A percentile compares a stretch with the other conserved stretches of the same genome.
phyloP scores from a whole-genome alignment of 2,888 invertebrate genomes.

The Nomada lathburiana region DNA sequence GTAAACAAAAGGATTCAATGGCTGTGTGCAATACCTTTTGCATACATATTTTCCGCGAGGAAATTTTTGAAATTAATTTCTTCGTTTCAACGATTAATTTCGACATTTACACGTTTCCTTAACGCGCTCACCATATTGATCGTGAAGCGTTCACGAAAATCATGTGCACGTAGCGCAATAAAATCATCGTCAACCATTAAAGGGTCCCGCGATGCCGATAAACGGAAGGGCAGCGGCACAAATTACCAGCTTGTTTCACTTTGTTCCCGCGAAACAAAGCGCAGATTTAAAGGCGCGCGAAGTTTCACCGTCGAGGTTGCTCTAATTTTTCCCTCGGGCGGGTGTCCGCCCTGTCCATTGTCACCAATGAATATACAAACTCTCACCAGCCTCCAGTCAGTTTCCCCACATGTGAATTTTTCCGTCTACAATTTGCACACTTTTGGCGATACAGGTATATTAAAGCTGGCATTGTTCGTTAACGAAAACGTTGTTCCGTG shows the following conservation, averaged over 20 bases:
- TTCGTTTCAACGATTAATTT: no score
- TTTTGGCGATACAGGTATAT: background rate
- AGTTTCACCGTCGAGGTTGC: constrained; percentile 21
- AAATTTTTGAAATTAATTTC: background rate
- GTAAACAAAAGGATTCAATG: background rate
- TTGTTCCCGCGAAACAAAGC: constrained; percentile 50
- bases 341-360: constrained; percentile 6
- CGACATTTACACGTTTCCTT: background rate
- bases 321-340: constrained; percentile 33
- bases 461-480: no score
- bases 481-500: no score
- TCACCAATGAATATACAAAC: constrained; percentile 30
- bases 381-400: no score
- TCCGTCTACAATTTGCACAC: background rate
- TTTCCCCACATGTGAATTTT: background rate
- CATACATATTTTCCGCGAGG: background rate
- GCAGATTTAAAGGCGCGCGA: constrained; percentile 44
- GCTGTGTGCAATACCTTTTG: no score
- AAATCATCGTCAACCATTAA: constrained; percentile 35
- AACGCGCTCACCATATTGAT: background rate
- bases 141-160: background rate
- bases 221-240: constrained; percentile 37
- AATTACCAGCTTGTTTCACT: constrained; percentile 58
- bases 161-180: constrained; percentile 36
- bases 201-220: constrained; percentile 43